A percentile compares a stretch with the other conserved stretches of the same genome.
These are phyloP conservation scores for Sesamia nonagrioides DNA, from an alignment of 1,140 invertebrate genomes.

Conservation along the genomic window DNA sequence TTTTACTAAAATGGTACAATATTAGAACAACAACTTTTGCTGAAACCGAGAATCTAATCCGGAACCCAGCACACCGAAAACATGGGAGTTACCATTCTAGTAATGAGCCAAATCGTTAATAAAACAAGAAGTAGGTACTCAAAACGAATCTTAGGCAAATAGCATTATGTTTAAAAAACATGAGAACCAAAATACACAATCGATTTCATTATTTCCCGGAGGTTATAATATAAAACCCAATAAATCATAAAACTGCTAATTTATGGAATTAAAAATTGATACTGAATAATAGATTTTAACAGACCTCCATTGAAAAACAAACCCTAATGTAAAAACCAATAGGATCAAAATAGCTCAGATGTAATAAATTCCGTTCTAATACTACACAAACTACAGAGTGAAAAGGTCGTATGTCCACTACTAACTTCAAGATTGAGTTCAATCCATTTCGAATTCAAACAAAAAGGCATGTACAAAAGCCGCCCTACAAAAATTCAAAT, in stretches of 20 bases:
- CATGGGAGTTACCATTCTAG: background rate
- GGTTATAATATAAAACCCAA: constrained; percentile 5
- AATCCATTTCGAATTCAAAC: constrained; percentile 36
- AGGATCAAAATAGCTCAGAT: background rate
- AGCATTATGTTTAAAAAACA: background rate
- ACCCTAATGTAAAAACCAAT: constrained; percentile 14
- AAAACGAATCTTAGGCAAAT: background rate
- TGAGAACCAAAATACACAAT: constrained; percentile 17
- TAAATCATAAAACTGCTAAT: constrained; percentile 47
- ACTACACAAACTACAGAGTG: constrained; percentile 9
- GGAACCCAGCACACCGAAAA: background rate
- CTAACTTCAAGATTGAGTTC: constrained; percentile 16
- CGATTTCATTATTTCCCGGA: constrained; percentile 6
- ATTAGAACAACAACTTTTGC: too few species aligned
- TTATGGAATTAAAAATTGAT: constrained; percentile 43
- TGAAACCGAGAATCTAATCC: too few species aligned
- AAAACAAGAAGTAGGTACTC: background rate
- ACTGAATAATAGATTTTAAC: constrained; percentile 7
- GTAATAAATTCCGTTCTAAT: constrained; percentile 17
- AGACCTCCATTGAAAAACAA: background rate
- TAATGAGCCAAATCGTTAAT: background rate
- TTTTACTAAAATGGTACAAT: too few species aligned
- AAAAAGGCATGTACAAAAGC: constrained; percentile 12
- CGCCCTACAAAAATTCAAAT: constrained; percentile 40
- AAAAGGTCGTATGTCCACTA: constrained; percentile 18